A percentile compares a stretch with the other conserved stretches of the same genome.
phyloP scores from a whole-genome alignment of 2,113 vertebrate genomes.

The Aix galericulata region DNA sequence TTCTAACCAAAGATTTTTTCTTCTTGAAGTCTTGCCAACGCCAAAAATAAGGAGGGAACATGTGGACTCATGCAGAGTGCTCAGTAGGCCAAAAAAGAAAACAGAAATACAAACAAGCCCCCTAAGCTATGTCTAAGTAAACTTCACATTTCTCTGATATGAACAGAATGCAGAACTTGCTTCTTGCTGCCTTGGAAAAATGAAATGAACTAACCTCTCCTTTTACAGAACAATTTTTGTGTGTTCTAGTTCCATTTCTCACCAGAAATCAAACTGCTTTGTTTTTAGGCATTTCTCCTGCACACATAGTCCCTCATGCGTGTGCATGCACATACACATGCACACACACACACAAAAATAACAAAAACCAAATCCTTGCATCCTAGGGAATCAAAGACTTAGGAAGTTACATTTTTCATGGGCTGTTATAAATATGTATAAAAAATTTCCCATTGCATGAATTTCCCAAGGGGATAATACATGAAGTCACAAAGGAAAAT shows the following conservation, averaged over 20 bases:
- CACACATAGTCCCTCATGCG: not conserved
- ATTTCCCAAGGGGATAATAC: not conserved
- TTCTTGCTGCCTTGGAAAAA: conserved; percentile 10
- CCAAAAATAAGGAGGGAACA: conserved; percentile 12
- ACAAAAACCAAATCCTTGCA: not conserved
- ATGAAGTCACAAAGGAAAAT: conserved; percentile 9
- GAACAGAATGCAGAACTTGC: not conserved
- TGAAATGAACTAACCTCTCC: not conserved
- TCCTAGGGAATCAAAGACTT: not conserved
- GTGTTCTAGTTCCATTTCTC: not conserved
- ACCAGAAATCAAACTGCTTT: not conserved
- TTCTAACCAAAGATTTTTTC: conserved; percentile 26
- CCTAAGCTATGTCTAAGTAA: conserved; percentile 18
- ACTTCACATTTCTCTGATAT: conserved; percentile 13
- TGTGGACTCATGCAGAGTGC: not conserved
- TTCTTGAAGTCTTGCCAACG: conserved; percentile 18
- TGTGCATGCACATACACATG: too few relatives aligned
- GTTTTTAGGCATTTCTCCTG: not conserved
- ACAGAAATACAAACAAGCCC: not conserved
- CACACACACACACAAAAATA: too few relatives aligned
- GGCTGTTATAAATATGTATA: conserved; percentile 5
- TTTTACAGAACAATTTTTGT: conserved; percentile 9
- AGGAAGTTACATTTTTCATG: conserved; percentile 6
- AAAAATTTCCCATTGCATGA: not conserved
- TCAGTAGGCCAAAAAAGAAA: not conserved